These are phyloP conservation scores for Gadopsis marmoratus DNA, from an alignment of 2,797 vertebrate genomes.

Conservation along the genomic window DNA sequence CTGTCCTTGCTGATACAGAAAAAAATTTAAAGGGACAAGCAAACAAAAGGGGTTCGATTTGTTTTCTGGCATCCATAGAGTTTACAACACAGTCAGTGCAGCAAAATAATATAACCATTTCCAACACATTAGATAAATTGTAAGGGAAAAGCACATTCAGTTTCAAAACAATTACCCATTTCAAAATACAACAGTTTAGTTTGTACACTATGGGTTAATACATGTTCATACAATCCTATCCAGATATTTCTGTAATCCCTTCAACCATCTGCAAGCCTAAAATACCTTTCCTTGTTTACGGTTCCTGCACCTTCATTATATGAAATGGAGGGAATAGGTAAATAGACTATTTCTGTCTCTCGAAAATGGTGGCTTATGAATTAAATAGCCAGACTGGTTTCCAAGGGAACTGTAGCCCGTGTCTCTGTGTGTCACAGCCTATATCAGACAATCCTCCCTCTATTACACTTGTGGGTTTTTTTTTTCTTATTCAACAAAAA, in stretches of 20 bases:
- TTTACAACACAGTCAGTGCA: not conserved
- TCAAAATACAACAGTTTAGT: not conserved
- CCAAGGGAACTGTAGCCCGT: slow-evolving; percentile 79
- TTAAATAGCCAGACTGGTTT: slow-evolving; percentile 73
- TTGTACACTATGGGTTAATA: not conserved
- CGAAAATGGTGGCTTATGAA: slow-evolving; percentile 77
- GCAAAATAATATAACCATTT: not conserved
- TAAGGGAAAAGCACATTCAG: not conserved
- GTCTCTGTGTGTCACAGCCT: slow-evolving; percentile 51
- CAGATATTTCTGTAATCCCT: slow-evolving; percentile 25
- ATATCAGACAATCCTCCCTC: slow-evolving; percentile 21
- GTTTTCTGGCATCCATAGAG: not conserved
- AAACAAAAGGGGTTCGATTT: not conserved
- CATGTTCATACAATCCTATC: not conserved
- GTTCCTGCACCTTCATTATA: slow-evolving; percentile 11
- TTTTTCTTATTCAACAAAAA: not conserved
- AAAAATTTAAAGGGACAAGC: slow-evolving; percentile 64
- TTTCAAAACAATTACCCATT: not conserved
- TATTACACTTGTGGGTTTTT: not conserved
- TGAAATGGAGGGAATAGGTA: slow-evolving; percentile 48
- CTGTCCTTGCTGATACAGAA: slow-evolving; percentile 43
- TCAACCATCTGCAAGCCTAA: slow-evolving; percentile 13
- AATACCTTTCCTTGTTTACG: slow-evolving; percentile 14
- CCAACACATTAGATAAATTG: slow-evolving; percentile 1
- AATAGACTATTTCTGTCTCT: slow-evolving; percentile 61